phyloP scores from a whole-genome alignment of 2,113 vertebrate genomes.

The Platysteira castanea region DNA sequence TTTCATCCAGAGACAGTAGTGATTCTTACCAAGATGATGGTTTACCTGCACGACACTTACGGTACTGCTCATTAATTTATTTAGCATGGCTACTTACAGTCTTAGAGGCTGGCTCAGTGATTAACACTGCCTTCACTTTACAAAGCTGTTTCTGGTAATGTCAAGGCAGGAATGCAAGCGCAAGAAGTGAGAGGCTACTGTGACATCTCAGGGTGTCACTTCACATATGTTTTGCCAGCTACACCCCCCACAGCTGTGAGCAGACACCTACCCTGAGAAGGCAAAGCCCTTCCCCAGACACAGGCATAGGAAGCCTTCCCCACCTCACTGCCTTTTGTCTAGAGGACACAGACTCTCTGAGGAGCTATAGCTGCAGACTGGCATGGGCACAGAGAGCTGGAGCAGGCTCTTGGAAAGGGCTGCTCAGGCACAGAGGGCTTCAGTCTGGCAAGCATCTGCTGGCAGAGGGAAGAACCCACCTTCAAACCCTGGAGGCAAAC shows the following conservation, averaged over 20 bases:
- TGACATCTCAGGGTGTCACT: not conserved
- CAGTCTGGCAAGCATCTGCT: not conserved
- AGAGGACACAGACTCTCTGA: not conserved
- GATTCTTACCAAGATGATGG: fast-evolving
- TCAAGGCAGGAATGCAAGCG: not conserved
- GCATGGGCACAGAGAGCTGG: not conserved
- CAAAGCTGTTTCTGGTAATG: not conserved
- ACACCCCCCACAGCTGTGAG: not conserved
- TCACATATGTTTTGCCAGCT: not conserved
- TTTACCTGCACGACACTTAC: not conserved
- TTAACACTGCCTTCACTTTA: not conserved
- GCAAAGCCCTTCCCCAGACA: not conserved
- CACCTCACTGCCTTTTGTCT: not conserved
- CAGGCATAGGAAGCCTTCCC: not conserved
- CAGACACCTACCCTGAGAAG: not conserved
- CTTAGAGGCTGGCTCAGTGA: not conserved
- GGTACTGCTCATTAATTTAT: not conserved
- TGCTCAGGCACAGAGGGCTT: not conserved
- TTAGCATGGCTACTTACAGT: not conserved
- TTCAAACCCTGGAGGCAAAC: not conserved
- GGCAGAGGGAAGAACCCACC: not conserved
- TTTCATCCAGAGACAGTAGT: not conserved
- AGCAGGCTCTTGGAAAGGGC: not conserved
- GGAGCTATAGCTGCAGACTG: not conserved
- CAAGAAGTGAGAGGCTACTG: not conserved